These are phyloP conservation scores for Papilio dardanus DNA, from an alignment of 1,140 invertebrate species.

Conservation along the genomic window DNA sequence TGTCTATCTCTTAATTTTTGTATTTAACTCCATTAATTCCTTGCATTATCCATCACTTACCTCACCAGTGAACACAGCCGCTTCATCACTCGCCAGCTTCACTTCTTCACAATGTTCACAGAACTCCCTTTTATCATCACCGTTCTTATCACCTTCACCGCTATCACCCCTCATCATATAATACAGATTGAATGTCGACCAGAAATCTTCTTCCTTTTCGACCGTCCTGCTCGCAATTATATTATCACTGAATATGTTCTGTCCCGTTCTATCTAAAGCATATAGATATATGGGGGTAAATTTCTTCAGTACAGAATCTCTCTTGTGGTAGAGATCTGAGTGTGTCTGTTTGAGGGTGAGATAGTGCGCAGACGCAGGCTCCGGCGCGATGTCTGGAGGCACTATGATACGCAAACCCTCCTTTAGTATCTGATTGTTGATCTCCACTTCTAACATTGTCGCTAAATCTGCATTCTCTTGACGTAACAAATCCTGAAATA, in stretches of 20 bases:
- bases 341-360: constrained; percentile 63
- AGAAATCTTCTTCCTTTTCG: constrained; percentile 67
- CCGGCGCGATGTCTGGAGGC: constrained; percentile 83
- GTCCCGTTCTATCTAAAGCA: constrained; percentile 68
- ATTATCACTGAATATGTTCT: constrained; percentile 67
- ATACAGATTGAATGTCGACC: constrained; percentile 66
- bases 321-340: constrained; percentile 67
- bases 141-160: constrained; percentile 40
- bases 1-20: not conserved
- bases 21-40: not conserved
- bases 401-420: constrained; percentile 89
- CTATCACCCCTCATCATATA: constrained; percentile 49
- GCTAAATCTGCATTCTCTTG: constrained; percentile 84
- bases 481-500: constrained; percentile 87
- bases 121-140: constrained; percentile 38
- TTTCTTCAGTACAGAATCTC: constrained; percentile 66
- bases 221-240: constrained; percentile 48
- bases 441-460: constrained; percentile 89
- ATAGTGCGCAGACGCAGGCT: constrained; percentile 53
- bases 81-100: constrained; percentile 49
- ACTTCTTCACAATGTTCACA: constrained; percentile 39
- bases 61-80: constrained; percentile 65
- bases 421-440: constrained; percentile 87
- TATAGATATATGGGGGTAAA: constrained; percentile 74
- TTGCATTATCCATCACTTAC: constrained; percentile 46